A percentile compares a stretch with the other conserved stretches of the same genome.
Evolutionary conservation across 2,888 invertebrate genomes (phyloP).

Genomic region (Panopea generosa): DNA sequence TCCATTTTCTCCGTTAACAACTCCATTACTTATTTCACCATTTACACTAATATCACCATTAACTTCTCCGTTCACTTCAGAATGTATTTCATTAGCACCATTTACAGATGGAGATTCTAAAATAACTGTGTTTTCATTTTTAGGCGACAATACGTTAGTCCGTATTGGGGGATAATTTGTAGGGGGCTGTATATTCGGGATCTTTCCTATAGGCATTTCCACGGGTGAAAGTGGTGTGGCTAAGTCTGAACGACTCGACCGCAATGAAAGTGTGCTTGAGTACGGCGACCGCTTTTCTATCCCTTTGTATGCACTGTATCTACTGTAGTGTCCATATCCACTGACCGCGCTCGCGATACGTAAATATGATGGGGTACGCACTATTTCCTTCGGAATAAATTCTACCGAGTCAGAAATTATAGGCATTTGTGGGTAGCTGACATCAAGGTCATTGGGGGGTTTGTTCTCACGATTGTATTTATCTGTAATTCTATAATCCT

Average conservation of each 20-base stretch:
- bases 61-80: slow-evolving; percentile 38
- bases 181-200: slow-evolving; percentile 56
- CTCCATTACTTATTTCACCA: slow-evolving; percentile 28
- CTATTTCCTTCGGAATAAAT: slow-evolving; percentile 66
- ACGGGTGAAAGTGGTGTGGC: slow-evolving; percentile 64
- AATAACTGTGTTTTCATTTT: background rate
- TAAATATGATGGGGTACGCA: slow-evolving; percentile 80
- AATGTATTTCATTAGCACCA: slow-evolving; percentile 40
- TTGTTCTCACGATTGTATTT: slow-evolving; percentile 22
- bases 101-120: slow-evolving; percentile 15
- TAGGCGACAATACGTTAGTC: slow-evolving; percentile 45
- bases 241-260: slow-evolving; percentile 65
- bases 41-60: slow-evolving; percentile 26
- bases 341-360: slow-evolving; percentile 82
- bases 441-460: slow-evolving; percentile 19
- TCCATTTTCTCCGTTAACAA: slow-evolving; percentile 52
- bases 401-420: slow-evolving; percentile 65
- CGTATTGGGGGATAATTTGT: slow-evolving; percentile 60
- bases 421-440: slow-evolving; percentile 61
- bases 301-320: slow-evolving; percentile 76
- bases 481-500: slow-evolving; percentile 7
- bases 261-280: slow-evolving; percentile 77
- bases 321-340: slow-evolving; percentile 80
- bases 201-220: slow-evolving; percentile 72
- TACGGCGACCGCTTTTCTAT: slow-evolving; percentile 78